phyloP scores from a whole-genome alignment of 2,888 invertebrate genomes.

The Cyclophora punctaria region DNA sequence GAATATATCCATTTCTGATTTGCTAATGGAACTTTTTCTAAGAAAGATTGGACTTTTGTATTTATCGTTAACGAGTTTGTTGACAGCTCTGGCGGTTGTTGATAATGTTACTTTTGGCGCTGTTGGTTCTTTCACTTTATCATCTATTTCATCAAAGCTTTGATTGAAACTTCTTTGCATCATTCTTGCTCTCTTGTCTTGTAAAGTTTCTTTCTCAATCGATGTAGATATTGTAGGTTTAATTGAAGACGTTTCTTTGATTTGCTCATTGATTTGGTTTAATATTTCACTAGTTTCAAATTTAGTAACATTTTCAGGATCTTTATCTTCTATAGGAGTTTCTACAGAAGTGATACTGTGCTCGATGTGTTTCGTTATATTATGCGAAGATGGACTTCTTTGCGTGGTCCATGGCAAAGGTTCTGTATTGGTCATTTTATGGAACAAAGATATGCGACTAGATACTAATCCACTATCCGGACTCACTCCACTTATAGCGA shows the following conservation, averaged over 20 bases:
- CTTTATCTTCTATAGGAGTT: conserved; percentile 10
- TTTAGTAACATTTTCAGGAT: conserved; percentile 3
- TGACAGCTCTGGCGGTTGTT: conserved; percentile 6
- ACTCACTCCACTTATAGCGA: conserved; percentile 31
- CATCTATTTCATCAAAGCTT: conserved; percentile 34
- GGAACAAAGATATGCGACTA: conserved; percentile 65
- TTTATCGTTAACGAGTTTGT: conserved; percentile 13
- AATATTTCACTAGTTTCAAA: not conserved
- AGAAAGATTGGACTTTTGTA: conserved; percentile 26
- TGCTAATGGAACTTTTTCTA: conserved; percentile 56
- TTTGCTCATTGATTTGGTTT: too few species aligned
- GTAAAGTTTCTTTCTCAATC: conserved; percentile 19
- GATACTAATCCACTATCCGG: conserved; percentile 63
- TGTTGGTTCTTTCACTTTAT: conserved; percentile 5
- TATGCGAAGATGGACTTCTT: conserved; percentile 48
- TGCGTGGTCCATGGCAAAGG: conserved; percentile 36
- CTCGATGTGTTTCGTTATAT: conserved; percentile 31
- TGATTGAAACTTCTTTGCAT: conserved; percentile 28
- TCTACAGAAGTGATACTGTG: conserved; percentile 13
- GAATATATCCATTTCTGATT: conserved; percentile 69
- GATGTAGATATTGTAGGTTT: too few species aligned
- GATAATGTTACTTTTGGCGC: conserved; percentile 9
- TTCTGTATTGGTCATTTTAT: conserved; percentile 58
- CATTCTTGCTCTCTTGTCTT: conserved; percentile 42
- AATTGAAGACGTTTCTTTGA: too few species aligned